These are phyloP conservation scores for Coturnix japonica DNA, from an alignment of 2,113 vertebrate genomes.

Conservation along the genomic window DNA sequence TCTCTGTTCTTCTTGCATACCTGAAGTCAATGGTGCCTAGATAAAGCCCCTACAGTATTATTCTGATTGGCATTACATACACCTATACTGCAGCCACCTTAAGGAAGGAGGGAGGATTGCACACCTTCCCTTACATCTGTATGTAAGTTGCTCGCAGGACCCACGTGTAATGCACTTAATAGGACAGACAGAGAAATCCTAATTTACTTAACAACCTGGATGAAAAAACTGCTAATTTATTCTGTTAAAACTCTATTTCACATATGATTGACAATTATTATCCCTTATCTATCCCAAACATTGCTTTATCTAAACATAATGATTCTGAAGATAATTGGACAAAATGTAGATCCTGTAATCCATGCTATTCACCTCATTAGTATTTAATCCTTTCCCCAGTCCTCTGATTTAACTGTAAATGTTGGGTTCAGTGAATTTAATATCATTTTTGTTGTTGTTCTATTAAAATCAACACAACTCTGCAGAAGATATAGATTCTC, in stretches of 20 bases:
- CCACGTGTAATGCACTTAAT: neutral
- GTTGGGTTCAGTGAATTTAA: constrained; percentile 71
- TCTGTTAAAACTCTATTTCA: neutral
- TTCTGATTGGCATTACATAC: rapidly evolving
- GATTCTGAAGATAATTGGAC: constrained; percentile 65
- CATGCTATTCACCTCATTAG: constrained; percentile 73
- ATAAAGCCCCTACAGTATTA: neutral
- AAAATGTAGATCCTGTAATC: constrained; percentile 61
- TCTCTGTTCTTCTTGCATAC: neutral
- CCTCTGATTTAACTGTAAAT: constrained; percentile 72
- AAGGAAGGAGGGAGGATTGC: neutral
- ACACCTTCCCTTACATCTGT: rapidly evolving
- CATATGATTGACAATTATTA: constrained; percentile 38
- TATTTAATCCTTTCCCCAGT: constrained; percentile 69
- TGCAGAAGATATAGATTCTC: constrained; percentile 73
- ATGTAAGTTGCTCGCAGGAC: neutral
- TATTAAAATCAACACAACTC: constrained; percentile 74
- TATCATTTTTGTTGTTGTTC: constrained; percentile 73
- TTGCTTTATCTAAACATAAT: constrained; percentile 57
- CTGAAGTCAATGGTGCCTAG: rapidly evolving
- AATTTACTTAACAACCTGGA: neutral
- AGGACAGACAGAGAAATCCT: neutral
- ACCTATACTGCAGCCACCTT: neutral
- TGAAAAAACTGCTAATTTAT: neutral
- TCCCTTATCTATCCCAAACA: constrained; percentile 16